Conservation (phyloP, 1,140 invertebrate species). For the Gryon sp. region DNA sequence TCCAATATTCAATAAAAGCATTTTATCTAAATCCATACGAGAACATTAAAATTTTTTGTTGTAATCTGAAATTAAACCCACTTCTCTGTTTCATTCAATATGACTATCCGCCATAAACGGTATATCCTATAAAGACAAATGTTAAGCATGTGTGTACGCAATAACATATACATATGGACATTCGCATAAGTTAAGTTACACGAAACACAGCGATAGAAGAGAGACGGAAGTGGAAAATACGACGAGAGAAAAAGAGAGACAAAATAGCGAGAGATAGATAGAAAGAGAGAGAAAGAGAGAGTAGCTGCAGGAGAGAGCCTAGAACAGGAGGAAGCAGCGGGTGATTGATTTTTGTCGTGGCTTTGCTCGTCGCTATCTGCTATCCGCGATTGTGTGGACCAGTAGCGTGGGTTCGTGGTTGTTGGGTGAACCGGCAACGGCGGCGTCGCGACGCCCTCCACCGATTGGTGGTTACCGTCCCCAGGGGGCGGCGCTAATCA, state of each 20-base stretch:
- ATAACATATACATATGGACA: conserved; percentile 25
- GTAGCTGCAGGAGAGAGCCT: conserved; percentile 33
- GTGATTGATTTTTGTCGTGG: conserved; percentile 80
- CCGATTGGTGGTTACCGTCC: conserved; percentile 78
- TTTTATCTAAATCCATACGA: too few relatives aligned
- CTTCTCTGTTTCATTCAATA: too few relatives aligned
- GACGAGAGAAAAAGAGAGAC: conserved; percentile 30
- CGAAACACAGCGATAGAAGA: conserved; percentile 37
- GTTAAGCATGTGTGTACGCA: conserved; percentile 3
- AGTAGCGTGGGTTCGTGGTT: conserved; percentile 64
- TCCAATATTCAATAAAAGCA: too few relatives aligned
- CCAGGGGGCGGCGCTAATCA: conserved; percentile 79
- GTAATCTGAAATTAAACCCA: too few relatives aligned
- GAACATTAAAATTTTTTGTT: too few relatives aligned
- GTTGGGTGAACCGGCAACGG: conserved; percentile 75
- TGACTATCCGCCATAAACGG: too few relatives aligned
- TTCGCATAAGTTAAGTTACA: conserved; percentile 44
- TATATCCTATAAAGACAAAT: neutral
- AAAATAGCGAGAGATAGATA: neutral
- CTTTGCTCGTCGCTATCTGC: conserved; percentile 77
- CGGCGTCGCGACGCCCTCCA: conserved; percentile 78
- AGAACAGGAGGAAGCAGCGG: conserved; percentile 70
- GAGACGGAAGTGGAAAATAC: conserved; percentile 50
- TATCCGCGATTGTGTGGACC: conserved; percentile 77
- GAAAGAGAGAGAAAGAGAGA: conserved; percentile 47